Percentiles rank a stretch among this genome's conserved stretches.
Evolutionary conservation across 2,888 invertebrate genomes (phyloP).

Genomic region (Thereva nobilitata): DNA sequence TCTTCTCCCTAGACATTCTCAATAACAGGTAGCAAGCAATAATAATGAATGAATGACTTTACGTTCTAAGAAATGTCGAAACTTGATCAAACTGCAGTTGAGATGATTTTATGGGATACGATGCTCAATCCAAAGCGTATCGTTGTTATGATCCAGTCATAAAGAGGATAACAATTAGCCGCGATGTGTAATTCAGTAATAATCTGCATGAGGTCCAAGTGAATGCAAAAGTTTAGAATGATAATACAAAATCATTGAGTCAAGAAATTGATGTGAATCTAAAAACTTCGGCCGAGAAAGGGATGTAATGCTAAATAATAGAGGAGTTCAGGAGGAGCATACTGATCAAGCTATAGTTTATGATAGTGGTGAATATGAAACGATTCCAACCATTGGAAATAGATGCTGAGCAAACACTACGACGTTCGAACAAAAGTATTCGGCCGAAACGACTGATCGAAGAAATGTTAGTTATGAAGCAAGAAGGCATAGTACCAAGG

Average conservation of each 20-base stretch:
- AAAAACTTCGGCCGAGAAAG: neutral
- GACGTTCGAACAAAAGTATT: too few relatives aligned
- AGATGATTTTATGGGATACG: conserved; percentile 44
- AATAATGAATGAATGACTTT: too few relatives aligned
- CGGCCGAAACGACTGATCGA: conserved; percentile 35
- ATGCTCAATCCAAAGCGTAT: conserved; percentile 43
- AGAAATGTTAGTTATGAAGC: conserved; percentile 19
- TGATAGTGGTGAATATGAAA: too few relatives aligned
- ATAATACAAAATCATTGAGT: too few relatives aligned
- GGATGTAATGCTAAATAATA: neutral
- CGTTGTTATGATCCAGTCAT: conserved; percentile 38
- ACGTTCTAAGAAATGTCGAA: too few relatives aligned
- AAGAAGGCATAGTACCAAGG: neutral
- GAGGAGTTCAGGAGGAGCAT: neutral
- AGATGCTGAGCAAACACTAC: too few relatives aligned
- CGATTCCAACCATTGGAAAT: too few relatives aligned
- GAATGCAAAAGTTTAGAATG: neutral
- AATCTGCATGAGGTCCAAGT: neutral
- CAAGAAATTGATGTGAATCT: neutral
- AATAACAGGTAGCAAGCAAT: too few relatives aligned
- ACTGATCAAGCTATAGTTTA: conserved; percentile 1
- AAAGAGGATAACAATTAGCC: conserved; percentile 38
- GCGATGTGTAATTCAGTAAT: conserved; percentile 38
- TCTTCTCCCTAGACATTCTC: too few relatives aligned
- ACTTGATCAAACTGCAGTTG: conserved; percentile 39